Evolutionary conservation across 2,113 vertebrate genomes (phyloP).

Genomic region (Patagioenas fasciata): DNA sequence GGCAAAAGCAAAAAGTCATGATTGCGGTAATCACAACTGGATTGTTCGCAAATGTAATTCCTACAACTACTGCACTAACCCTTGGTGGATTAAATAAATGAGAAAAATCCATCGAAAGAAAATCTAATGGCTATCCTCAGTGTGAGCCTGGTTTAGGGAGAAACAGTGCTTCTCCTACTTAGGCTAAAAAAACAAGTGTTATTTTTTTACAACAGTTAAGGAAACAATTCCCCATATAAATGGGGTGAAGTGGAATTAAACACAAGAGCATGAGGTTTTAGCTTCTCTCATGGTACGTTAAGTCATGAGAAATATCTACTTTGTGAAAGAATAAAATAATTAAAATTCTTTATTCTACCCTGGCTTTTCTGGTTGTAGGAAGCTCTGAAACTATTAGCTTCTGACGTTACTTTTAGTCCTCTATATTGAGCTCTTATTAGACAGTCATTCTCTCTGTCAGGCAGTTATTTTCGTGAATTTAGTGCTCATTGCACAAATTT

Average conservation of each 20-base stretch:
- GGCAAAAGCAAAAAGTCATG: not conserved
- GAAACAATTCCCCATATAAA: not conserved
- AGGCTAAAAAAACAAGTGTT: not conserved
- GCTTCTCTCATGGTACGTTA: not conserved
- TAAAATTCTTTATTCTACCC: not conserved
- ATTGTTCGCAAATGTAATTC: not conserved
- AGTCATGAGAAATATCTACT: not conserved
- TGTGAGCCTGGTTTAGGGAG: not conserved
- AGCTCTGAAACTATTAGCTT: not conserved
- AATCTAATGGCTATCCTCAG: not conserved
- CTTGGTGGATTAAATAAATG: not conserved
- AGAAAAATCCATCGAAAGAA: constrained; percentile 23
- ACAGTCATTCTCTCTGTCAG: not conserved
- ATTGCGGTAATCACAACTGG: not conserved
- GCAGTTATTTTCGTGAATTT: not conserved
- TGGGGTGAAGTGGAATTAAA: not conserved
- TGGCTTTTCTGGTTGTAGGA: not conserved
- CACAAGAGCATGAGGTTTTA: not conserved
- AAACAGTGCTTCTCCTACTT: not conserved
- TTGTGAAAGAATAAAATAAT: not conserved
- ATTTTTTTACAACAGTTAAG: not conserved
- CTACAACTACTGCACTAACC: not conserved
- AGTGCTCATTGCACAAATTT: not conserved
- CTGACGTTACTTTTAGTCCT: not conserved
- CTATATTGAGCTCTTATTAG: not conserved